Evolutionary conservation across 2,797 vertebrate species (phyloP).

Genomic region (Triplophysa bombifrons): DNA sequence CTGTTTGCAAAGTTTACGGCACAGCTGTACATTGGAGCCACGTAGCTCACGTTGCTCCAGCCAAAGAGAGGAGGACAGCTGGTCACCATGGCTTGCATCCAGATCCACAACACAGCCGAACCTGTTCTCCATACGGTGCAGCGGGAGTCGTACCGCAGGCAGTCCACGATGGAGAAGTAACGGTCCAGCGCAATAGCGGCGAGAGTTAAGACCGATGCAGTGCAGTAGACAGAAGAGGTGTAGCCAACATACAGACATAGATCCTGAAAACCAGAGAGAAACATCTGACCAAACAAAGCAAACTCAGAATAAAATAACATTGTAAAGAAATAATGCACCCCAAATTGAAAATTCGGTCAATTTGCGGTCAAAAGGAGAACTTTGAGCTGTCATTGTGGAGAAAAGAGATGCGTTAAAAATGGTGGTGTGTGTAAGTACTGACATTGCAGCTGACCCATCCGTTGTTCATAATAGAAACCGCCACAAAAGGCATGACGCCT

Average conservation of each 20-base stretch:
- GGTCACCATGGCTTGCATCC: slow-evolving; percentile 80
- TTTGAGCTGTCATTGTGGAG: no score
- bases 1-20: slow-evolving; percentile 76
- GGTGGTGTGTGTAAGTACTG: slow-evolving; percentile 48
- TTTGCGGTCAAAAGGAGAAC: no score
- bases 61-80: slow-evolving; percentile 81
- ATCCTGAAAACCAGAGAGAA: slow-evolving; percentile 65
- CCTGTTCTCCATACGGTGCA: slow-evolving; percentile 75
- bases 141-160: slow-evolving; percentile 78
- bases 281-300: neutral
- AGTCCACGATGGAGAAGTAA: slow-evolving; percentile 83
- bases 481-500: slow-evolving; percentile 83
- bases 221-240: slow-evolving; percentile 84
- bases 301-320: neutral
- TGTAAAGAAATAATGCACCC: neutral
- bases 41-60: slow-evolving; percentile 77
- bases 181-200: slow-evolving; percentile 84
- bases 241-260: slow-evolving; percentile 82
- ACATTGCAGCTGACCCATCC: slow-evolving; percentile 75
- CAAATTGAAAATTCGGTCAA: no score
- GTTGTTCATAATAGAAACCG: slow-evolving; percentile 76
- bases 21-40: slow-evolving; percentile 78
- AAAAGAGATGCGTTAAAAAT: no score
- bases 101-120: slow-evolving; percentile 81
- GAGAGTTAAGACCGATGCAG: slow-evolving; percentile 80